These are phyloP conservation scores for Prunella fulvescens DNA, from an alignment of 2,113 vertebrate genomes.

Conservation along the genomic window DNA sequence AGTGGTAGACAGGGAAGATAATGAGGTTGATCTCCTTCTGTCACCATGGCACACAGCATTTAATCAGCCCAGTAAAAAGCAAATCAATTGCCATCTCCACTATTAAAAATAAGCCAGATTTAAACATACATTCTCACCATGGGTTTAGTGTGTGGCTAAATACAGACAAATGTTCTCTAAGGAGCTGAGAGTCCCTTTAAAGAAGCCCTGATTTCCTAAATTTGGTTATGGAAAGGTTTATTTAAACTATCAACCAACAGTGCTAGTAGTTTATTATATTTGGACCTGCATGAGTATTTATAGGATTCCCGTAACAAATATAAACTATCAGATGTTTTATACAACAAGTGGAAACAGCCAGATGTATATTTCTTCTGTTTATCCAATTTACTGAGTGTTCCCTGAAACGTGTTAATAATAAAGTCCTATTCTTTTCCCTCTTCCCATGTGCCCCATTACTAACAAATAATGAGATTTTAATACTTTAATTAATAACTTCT, in stretches of 20 bases:
- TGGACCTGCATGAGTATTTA: background rate
- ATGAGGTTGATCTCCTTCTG: background rate
- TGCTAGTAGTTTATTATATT: background rate
- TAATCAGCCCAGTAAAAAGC: background rate
- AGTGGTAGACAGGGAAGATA: background rate
- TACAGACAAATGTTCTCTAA: background rate
- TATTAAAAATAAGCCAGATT: background rate
- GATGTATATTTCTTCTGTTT: slow-evolving; percentile 1
- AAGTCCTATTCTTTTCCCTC: background rate
- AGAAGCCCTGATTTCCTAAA: background rate
- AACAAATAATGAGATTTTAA: slow-evolving; percentile 46
- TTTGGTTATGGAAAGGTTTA: background rate
- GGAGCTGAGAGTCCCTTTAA: background rate
- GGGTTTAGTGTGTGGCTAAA: background rate
- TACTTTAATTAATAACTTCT: slow-evolving; percentile 59
- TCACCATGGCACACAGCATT: background rate
- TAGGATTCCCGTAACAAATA: background rate
- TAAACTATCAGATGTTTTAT: background rate
- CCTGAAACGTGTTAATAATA: slow-evolving; percentile 15
- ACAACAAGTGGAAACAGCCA: background rate
- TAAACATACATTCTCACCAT: background rate
- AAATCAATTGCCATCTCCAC: background rate
- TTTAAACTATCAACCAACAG: background rate
- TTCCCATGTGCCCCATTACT: slow-evolving; percentile 4
- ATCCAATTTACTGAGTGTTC: background rate